Evolutionary conservation across 2,113 vertebrate genomes (phyloP).

Genomic region (Scopus umbretta): DNA sequence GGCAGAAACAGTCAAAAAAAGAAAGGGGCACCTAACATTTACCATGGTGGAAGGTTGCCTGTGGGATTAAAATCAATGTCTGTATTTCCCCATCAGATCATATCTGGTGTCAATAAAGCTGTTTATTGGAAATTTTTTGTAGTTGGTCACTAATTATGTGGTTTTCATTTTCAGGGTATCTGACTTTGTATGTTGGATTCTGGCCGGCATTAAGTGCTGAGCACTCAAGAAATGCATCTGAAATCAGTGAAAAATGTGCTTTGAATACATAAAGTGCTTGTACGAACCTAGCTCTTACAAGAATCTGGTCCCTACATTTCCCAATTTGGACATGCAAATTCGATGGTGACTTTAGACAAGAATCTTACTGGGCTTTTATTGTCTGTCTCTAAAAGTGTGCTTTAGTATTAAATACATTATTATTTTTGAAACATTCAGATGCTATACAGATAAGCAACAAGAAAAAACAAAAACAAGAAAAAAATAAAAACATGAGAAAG

Average conservation of each 20-base stretch:
- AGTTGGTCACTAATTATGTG: neutral
- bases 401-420: neutral
- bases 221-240: neutral
- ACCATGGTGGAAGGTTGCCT: neutral
- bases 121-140: neutral
- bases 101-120: neutral
- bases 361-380: neutral
- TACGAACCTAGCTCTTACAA: neutral
- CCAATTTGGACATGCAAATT: neutral
- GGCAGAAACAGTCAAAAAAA: neutral
- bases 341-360: neutral
- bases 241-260: neutral
- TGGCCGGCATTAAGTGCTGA: neutral
- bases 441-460: neutral
- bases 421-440: neutral
- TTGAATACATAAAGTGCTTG: neutral
- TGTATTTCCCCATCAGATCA: neutral
- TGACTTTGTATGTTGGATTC: neutral
- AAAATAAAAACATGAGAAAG: neutral
- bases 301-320: neutral
- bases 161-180: neutral
- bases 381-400: neutral
- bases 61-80: neutral
- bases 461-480: neutral
- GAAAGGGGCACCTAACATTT: neutral